Base-by-base conservation (phyloP, 2,797 vertebrate genomes). In the Potorous gilbertii region DNA sequence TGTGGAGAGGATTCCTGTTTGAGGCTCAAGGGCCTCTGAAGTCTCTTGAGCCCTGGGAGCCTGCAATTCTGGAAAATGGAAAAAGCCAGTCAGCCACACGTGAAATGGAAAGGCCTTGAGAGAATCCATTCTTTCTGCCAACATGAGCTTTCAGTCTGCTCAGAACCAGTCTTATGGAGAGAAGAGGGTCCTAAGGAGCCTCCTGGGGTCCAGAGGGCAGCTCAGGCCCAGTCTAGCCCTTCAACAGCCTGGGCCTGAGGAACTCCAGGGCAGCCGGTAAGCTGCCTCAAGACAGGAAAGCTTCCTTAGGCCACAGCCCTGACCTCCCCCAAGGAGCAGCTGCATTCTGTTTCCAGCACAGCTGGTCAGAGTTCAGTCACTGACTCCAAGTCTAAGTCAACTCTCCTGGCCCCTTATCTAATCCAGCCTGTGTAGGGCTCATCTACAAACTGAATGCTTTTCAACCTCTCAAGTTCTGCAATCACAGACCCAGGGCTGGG, bases 361-460 rank as follows among this genome's bases (percentile, higher is more conserved):
- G 96, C 34, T 2, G 97, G 94, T 6, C 9, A 12, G 54, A 0
- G 4, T 14, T 90, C 9, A 74, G 94, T 66, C 4, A 96, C 94
- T 95, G 96, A 57, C 95, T 96, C 11, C 96, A 92, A 0, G 90
- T 96, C 97, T 96, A 93, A 96, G 87, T 90, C 93, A 94, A 1
- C 94, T 97, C 95, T 95, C 2, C 97, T 57, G 92, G 34, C 95
- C 96, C 96, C 97, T 98, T 97, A 96, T 98, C 94, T 96, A 55
- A 94, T 46, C 95, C 95, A 90, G 59, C 91, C 96, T 90, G 12
- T 16, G 59, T 31, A 34, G 59, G 59, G 12, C 93, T 56, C 50
- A 62, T 90, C 95, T 90, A 92, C 56, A 56, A 56, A n/a, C 46
- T 95, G 87, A 31, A 54, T 91, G 93, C 66, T 74, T n/a, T 96